Evolutionary conservation across 2,888 invertebrate species (phyloP), one percentile per base, ranked within the genome.

Genomic region (Acronicta leporina): DNA sequence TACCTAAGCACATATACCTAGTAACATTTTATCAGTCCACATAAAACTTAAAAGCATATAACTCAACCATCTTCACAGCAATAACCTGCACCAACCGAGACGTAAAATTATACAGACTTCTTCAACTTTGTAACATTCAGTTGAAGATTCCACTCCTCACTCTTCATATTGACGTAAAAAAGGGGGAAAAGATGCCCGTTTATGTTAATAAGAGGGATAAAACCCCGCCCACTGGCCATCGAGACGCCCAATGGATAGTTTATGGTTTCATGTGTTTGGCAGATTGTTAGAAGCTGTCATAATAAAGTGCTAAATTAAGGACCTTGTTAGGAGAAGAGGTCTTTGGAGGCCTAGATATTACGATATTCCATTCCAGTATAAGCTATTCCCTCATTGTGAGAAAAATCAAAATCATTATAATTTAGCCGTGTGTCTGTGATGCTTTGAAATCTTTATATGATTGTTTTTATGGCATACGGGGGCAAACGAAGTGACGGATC

Each of bases 111-210:
- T 46, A 38, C 48, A 45, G 15, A 0, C 8, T 9, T 57, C 45
- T n/a, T 42, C 55, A 59, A 70, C 47, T 50, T 56, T 57, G 55
- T 54, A 44, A 47, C 40, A 35, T 35, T 49, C 35, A 35, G 10
- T 33, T n/a, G 8, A 13, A 7, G 3, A 20, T 68, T 70, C 63
- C 52, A 68, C 49, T 73, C 58, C 20, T 20, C 35, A 43, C 44
- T 56, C 46, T 73, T 68, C 63, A 70, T 59, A 35, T 9, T 38
- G 40, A 46, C 54, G 52, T 69, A 69, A 65, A 71, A 54, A 65
- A 20, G 20, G 20, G 45, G 46, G 25, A 14, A 49, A 27, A 44
- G 52, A 69, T 52, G 45, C 8, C 54, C 45, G 16, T 35, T 55
- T 61, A 73, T 74, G 71, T 13, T 63, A 74, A 73, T 69, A 38